These are phyloP conservation scores for Platanista minor DNA, from an alignment of 2,113 vertebrate species.

Conservation along the genomic window DNA sequence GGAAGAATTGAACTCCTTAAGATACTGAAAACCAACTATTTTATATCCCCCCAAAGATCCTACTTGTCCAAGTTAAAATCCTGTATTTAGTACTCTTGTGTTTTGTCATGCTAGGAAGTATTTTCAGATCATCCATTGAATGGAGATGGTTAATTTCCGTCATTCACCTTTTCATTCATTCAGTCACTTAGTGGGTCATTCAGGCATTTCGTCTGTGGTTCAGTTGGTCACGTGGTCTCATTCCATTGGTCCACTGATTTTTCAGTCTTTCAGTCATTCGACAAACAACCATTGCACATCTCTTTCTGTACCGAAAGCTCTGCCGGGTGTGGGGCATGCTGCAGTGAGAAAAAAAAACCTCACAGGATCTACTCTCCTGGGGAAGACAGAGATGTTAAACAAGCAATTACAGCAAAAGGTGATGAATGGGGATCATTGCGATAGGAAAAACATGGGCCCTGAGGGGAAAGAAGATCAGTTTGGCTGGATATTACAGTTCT, in stretches of 20 bases:
- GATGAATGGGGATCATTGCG: neutral
- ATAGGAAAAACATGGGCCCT: neutral
- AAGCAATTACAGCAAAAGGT: neutral
- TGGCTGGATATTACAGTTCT: constrained; percentile 8
- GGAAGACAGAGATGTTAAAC: neutral
- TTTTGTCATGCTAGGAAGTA: neutral
- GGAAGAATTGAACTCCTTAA: neutral
- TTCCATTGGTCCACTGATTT: neutral
- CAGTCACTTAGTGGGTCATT: neutral
- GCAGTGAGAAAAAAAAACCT: neutral
- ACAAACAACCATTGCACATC: neutral
- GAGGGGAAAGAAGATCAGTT: neutral
- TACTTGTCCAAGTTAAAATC: neutral
- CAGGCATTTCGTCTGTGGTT: neutral
- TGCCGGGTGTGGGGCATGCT: neutral
- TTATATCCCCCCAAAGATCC: neutral
- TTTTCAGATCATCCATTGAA: neutral
- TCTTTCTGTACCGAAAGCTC: neutral
- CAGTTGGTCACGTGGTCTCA: neutral
- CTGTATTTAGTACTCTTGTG: neutral
- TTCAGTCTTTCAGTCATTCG: neutral
- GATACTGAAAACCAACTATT: neutral
- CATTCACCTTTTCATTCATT: neutral
- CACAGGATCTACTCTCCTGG: neutral
- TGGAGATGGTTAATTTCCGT: neutral